Evolutionary conservation across 2,888 invertebrate genomes (phyloP).

Genomic region (Blastobasis lacticolella): DNA sequence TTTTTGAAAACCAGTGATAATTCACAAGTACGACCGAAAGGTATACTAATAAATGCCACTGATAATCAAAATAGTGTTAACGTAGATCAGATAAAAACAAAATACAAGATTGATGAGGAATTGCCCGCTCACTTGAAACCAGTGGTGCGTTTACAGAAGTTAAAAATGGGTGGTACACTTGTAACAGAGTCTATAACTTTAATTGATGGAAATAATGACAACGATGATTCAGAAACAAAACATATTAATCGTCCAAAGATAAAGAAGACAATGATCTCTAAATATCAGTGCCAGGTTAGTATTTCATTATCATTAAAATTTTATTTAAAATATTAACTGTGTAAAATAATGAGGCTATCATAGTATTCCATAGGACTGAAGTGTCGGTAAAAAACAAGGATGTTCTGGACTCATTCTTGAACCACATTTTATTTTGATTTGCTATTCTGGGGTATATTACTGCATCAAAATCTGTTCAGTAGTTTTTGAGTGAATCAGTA

Average conservation of each 20-base stretch:
- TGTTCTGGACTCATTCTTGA: background rate
- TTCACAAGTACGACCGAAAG: conserved; percentile 24
- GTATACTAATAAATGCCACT: conserved; percentile 8
- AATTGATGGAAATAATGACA: conserved; percentile 15
- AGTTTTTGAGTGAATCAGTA: too few relatives aligned
- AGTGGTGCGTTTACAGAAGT: conserved; percentile 18
- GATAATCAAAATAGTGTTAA: too few relatives aligned
- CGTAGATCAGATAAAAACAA: conserved; percentile 16
- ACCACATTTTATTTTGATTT: too few relatives aligned
- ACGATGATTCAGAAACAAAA: conserved; percentile 14
- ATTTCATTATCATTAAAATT: conserved; percentile 1
- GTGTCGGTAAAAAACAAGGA: background rate
- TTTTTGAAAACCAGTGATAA: conserved; percentile 42
- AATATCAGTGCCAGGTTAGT: conserved; percentile 46
- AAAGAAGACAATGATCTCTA: conserved; percentile 48
- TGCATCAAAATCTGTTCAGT: too few relatives aligned
- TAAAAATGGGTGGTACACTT: background rate
- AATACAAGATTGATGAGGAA: conserved; percentile 31
- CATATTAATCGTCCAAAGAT: conserved; percentile 33
- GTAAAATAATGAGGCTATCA: background rate
- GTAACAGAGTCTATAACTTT: conserved; percentile 5
- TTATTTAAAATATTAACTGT: background rate
- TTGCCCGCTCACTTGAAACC: conserved; percentile 42
- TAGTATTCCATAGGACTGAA: background rate
- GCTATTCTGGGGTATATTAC: too few relatives aligned